phyloP scores from a whole-genome alignment of 2,888 invertebrate genomes.

The Ophonus ardosiacus region DNA sequence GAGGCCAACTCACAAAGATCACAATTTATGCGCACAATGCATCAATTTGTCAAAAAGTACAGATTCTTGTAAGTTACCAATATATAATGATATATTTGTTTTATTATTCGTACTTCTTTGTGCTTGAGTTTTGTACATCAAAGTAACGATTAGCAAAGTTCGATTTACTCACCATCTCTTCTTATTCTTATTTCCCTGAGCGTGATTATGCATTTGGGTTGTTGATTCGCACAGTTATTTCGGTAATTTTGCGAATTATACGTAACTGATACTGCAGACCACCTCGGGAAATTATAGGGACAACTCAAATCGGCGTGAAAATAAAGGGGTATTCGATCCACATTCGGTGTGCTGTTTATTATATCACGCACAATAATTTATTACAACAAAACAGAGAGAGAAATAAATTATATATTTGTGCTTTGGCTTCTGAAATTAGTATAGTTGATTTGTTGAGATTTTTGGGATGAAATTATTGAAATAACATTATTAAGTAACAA shows the following conservation, averaged over 20 bases:
- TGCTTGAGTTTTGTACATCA: background rate
- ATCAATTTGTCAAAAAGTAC: too few relatives aligned
- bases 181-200: background rate
- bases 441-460: background rate
- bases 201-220: slow-evolving; percentile 47
- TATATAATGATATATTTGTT: too few relatives aligned
- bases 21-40: too few relatives aligned
- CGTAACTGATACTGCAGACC: slow-evolving; percentile 6
- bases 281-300: slow-evolving; percentile 20
- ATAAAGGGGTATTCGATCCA: slow-evolving; percentile 18
- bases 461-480: background rate
- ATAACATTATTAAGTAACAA: background rate
- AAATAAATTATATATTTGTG: background rate
- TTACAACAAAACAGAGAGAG: background rate
- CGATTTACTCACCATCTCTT: background rate
- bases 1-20: too few relatives aligned
- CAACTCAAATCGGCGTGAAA: slow-evolving; percentile 32
- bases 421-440: slow-evolving; percentile 6
- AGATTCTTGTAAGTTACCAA: too few relatives aligned
- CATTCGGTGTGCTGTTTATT: slow-evolving; percentile 22
- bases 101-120: background rate
- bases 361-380: slow-evolving; percentile 18
- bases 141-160: background rate
- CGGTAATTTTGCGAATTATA: slow-evolving; percentile 40
- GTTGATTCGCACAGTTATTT: slow-evolving; percentile 34